Evolutionary conservation across 30 jellyfish, hydroid and myxozoan genomes (phyloP).

Genomic region (Haliclystus octoradiatus): DNA sequence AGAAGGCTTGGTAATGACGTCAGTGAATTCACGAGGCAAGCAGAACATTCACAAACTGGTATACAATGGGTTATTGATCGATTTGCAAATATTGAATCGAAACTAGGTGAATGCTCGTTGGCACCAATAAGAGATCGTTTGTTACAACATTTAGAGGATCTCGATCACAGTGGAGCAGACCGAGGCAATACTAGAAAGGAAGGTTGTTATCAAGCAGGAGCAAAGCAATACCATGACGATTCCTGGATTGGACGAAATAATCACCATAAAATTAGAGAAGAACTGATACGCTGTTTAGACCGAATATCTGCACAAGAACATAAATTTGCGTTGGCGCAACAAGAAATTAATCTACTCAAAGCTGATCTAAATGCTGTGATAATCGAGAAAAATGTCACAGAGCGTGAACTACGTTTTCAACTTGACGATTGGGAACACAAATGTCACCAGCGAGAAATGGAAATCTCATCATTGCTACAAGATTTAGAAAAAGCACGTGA

Average conservation of each 20-base stretch:
- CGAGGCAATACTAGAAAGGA: neutral
- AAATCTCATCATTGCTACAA: neutral
- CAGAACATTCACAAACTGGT: neutral
- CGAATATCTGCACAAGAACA: conserved; percentile 61
- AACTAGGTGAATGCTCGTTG: neutral
- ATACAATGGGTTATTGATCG: neutral
- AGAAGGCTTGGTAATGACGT: neutral
- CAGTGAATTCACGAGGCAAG: neutral
- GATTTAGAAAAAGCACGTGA: neutral
- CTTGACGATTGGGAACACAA: neutral
- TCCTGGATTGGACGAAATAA: conserved; percentile 1
- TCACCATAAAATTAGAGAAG: conserved; percentile 60
- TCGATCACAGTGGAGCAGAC: neutral
- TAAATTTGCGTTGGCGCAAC: conserved; percentile 67
- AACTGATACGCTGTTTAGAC: conserved; percentile 61
- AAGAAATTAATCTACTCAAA: conserved; percentile 45
- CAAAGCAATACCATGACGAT: neutral
- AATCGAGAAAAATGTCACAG: neutral
- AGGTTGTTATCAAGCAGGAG: neutral
- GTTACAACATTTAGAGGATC: neutral
- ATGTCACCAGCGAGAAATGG: neutral
- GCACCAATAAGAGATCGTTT: neutral
- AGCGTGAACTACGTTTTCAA: neutral
- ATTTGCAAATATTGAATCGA: neutral
- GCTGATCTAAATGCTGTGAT: conserved; percentile 14